Evolutionary conservation across 2,888 invertebrate genomes (phyloP), one percentile per base, ranked within the genome.

Genomic region (Perithous albicinctus): DNA sequence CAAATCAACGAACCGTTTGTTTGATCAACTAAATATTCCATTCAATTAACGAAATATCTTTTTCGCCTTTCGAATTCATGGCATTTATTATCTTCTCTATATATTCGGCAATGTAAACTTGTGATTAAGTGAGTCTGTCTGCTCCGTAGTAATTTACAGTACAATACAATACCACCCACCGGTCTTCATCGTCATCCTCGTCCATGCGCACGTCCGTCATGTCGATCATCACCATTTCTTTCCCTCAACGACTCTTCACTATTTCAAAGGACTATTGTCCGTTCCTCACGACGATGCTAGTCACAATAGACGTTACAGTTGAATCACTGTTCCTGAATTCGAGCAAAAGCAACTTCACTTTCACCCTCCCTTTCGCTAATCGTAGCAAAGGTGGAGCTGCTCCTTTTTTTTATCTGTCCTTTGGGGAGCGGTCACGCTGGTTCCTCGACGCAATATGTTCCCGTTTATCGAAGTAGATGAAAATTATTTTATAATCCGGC

Each of bases 141-240:
- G 48, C 8, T 10, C 8, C 7, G 5, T 43, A 5, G 43, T 43
- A 15, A 43, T 48, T 20, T 54, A 74, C 26, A 29, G 18, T 38
- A 18, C 43, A 64, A 35, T 54, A 38, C 56, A 35, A 73, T 73
- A 70, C 38, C 85, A 90, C 90, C 85, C 87, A 92, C 92, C 90
- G 91, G 85, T 92, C 91, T 80, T 86, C 85, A 56, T 85, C 85
- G 63, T 86, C 86, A 69, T 92, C 91, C 75, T 91, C 90, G 77
- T 91, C 91, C 84, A 91, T 88, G 81, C 84, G 82, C 67, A 89
- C 87, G 84, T 92, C 92, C 83, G 88, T 88, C 91, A 92, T 91
- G 88, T 92, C 92, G 84, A 92, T 92, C 91, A 92, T 90, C 86
- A 92, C 92, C 92, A 92, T 92, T 82, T 87, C 90, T 89, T 78